These are phyloP conservation scores for Mantis religiosa DNA, from an alignment of 2,888 invertebrate genomes.

Conservation along the genomic window DNA sequence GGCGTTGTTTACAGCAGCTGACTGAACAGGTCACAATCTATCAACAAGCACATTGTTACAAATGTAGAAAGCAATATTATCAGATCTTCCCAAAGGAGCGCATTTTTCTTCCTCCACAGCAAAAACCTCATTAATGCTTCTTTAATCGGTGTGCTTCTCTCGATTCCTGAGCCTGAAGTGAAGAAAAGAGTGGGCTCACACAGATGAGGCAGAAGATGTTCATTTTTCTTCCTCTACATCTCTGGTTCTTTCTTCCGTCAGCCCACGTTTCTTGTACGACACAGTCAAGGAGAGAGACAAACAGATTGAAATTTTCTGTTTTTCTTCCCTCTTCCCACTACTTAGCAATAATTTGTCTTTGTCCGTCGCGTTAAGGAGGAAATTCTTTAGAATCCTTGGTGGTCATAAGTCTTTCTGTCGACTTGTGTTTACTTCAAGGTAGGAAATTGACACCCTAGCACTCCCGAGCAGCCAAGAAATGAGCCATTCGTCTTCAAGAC, in stretches of 20 bases:
- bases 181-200: neutral
- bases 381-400: neutral
- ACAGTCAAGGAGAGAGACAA: neutral
- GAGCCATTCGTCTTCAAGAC: neutral
- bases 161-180: neutral
- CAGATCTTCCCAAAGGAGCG: too few relatives aligned
- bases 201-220: neutral
- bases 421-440: neutral
- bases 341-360: conserved; percentile 12
- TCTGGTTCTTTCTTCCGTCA: neutral
- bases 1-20: too few relatives aligned
- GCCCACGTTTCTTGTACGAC: neutral
- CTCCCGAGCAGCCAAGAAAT: neutral
- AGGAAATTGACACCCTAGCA: neutral
- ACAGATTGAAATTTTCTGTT: neutral
- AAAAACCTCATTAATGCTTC: neutral
- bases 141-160: neutral
- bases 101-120: neutral
- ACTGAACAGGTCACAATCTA: too few relatives aligned
- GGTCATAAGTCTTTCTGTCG: conserved; percentile 7
- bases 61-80: too few relatives aligned
- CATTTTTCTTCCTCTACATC: neutral
- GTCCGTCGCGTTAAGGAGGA: conserved; percentile 9
- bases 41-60: too few relatives aligned
- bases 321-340: neutral